Base-by-base conservation (phyloP, 2,797 vertebrate genomes). In the Phoebastria nigripes region DNA sequence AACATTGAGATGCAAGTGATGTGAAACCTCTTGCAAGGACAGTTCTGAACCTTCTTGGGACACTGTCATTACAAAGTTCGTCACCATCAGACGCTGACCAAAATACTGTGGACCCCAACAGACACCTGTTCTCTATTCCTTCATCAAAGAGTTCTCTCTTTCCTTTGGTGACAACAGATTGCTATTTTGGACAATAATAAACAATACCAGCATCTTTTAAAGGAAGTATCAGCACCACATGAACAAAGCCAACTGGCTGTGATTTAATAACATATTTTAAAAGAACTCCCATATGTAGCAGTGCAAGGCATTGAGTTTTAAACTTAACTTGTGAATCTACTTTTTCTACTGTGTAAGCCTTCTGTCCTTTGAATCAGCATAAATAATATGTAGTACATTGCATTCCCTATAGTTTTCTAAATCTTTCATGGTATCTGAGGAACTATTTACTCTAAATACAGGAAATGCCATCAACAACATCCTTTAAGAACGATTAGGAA, bases 31-130 rank as follows among this genome's bases (percentile, higher is more conserved):
- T 56, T 52, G 20, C 25, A 94, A 59, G 76, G 10, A 59, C 25
- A 20, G 21, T 49, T 71, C 41, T 51, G 56, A 71, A 54, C 8
- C 22, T 67, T 9, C 12, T 11, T 28, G 22, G 15, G 25, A 41
- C 29, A 22, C 8, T 49, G 10, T 28, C 44, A 15, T 78, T 83
- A 49, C 12, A 46, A 46, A 42, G 12, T 33, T 12, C 0, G 0
- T 35, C 31, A 47, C 14, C 29, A 16, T 31, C 24, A 41, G 67
- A 82, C 5, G 9, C 17, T 65, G 41, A 69, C 9, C 10, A 39
- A 76, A 76, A 46, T 33, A 22, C 4, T 29, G 2, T 10, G 15
- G 26, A 76, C 12, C 20, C 3, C 58, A 41, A 17, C 0, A 72
- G 17, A 56, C 4, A 42, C 4, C 4, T 41, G 5, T 12, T 71